Evolutionary conservation across 2,113 vertebrate genomes (phyloP).

Genomic region (Pseudolaguvia tuberculata): DNA sequence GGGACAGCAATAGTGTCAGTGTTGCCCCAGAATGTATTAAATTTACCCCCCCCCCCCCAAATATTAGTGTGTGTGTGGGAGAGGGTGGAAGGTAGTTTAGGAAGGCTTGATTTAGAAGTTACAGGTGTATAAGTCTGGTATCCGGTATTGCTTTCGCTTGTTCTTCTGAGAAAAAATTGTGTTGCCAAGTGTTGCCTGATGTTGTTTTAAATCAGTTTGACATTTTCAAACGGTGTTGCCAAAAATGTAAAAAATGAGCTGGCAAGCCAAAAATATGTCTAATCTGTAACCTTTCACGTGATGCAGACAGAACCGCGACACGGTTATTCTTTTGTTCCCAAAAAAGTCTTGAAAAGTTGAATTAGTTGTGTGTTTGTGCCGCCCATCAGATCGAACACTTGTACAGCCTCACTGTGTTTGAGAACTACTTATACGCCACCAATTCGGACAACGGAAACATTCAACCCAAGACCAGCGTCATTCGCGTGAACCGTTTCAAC

Average conservation of each 20-base stretch:
- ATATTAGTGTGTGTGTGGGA: too few relatives aligned
- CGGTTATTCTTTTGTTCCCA: too few relatives aligned
- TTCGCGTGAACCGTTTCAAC: slow-evolving; percentile 95
- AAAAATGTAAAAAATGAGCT: neutral
- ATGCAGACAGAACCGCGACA: neutral
- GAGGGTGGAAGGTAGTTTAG: too few relatives aligned
- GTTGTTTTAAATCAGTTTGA: neutral
- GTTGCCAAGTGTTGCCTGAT: slow-evolving; percentile 17
- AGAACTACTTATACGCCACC: slow-evolving; percentile 95
- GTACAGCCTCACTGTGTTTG: slow-evolving; percentile 90
- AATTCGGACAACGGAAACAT: slow-evolving; percentile 92
- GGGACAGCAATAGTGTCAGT: too few relatives aligned
- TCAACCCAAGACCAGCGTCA: slow-evolving; percentile 94
- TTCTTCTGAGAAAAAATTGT: too few relatives aligned
- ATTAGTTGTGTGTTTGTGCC: slow-evolving; percentile 7
- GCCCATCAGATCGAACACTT: slow-evolving; percentile 84
- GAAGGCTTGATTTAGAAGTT: too few relatives aligned
- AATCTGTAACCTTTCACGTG: neutral
- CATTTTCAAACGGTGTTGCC: slow-evolving; percentile 10
- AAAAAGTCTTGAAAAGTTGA: too few relatives aligned
- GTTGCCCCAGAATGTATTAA: too few relatives aligned
- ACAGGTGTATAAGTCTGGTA: too few relatives aligned
- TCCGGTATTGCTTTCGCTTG: too few relatives aligned
- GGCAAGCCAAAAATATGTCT: too few relatives aligned
- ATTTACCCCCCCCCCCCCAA: too few relatives aligned